phyloP scores from a whole-genome alignment of 2,888 invertebrate species.

The Hydroisotoma schaefferi region DNA sequence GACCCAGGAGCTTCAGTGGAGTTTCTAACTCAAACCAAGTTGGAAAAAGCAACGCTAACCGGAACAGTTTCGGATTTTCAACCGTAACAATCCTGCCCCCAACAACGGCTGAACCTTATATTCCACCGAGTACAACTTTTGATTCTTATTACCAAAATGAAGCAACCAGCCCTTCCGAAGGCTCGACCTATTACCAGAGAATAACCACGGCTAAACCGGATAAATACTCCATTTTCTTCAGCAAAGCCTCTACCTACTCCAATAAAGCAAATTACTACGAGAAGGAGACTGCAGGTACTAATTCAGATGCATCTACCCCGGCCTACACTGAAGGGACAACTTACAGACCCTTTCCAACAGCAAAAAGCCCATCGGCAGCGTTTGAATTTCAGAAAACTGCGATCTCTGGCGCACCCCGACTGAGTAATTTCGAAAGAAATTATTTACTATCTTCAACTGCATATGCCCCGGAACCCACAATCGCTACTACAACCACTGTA shows the following conservation, averaged over 20 bases:
- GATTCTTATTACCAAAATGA: slow-evolving; percentile 1
- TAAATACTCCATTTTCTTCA: slow-evolving; percentile 31
- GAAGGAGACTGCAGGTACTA: not conserved
- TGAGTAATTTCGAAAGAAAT: not conserved
- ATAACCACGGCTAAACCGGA: slow-evolving; percentile 25
- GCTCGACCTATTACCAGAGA: slow-evolving; percentile 20
- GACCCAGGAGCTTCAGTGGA: not conserved
- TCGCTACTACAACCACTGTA: slow-evolving; percentile 5
- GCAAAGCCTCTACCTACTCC: slow-evolving; percentile 16
- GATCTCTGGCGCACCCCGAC: not conserved
- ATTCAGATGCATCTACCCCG: not conserved
- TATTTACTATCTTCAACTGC: slow-evolving; percentile 9
- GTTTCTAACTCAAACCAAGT: not conserved
- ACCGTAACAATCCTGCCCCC: slow-evolving; percentile 22
- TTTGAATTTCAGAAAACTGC: not conserved
- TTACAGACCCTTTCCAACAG: not conserved
- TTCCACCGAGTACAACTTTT: slow-evolving; percentile 9
- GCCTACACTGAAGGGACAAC: not conserved
- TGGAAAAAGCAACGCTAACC: not conserved
- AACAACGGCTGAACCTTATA: slow-evolving; percentile 31
- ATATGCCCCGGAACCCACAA: slow-evolving; percentile 10
- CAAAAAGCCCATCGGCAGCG: not conserved
- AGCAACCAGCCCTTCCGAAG: slow-evolving; percentile 14
- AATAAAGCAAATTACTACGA: slow-evolving; percentile 3
- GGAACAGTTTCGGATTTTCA: slow-evolving; percentile 31